Evolutionary conservation across 1,140 invertebrate species (phyloP), one percentile per base, ranked within the genome.

Genomic region (Rhopalosiphum padi): DNA sequence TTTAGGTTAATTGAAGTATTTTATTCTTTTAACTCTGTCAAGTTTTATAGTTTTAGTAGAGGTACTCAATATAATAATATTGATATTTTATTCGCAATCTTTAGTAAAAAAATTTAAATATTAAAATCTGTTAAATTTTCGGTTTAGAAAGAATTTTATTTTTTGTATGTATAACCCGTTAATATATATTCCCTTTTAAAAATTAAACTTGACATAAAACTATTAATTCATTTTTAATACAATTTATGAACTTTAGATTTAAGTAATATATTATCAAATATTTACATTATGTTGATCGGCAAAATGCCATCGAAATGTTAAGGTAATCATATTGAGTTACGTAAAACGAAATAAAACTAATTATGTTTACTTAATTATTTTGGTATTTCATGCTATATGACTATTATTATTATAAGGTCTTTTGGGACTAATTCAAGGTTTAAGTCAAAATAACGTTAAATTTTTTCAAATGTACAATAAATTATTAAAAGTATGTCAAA

Each of bases 321-420:
- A 77, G 60, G 60, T 77, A 77, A 68, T 77, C 11, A 77, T n/a
- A 77, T 77, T 77, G 30, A n/a, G n/a, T 77, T n/a, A 77, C 30
- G 15, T 77, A 30, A n/a, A n/a, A 77, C 60, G n/a, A n/a, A 77
- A n/a, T n/a, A n/a, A n/a, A 77, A n/a, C n/a, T 77, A n/a, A 77
- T 77, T 77, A 77, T 77, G 15, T n/a, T 77, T 30, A n/a, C 60
- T 77, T 77, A 77, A 77, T 77, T 77, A 77, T 77, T 77, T 77
- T 77, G 60, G 15, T 77, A 77, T 77, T 77, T 77, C n/a, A 77
- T 77, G 60, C 30, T 18, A n/a, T n/a, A 77, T n/a, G 60, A 77
- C 15, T 77, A 68, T 68, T 68, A 68, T 30, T 68, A 68, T 4
- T 30, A 77, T n/a, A 6, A 77, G 0, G 60, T 77, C n/a, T 77